Conservation (phyloP, 2,888 invertebrate genomes). For the Parthenolecanium corni region DNA sequence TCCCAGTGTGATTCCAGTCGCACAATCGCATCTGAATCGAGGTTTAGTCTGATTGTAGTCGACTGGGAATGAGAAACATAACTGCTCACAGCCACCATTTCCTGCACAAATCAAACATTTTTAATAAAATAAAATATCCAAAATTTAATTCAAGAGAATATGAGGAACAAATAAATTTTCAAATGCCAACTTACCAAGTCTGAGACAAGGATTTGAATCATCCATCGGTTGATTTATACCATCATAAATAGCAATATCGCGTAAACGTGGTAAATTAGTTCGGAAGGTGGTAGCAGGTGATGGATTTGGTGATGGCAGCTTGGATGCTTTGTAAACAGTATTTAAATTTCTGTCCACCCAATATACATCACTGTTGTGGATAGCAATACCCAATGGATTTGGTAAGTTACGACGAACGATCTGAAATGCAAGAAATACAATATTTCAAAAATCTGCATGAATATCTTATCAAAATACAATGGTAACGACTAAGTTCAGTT, state of each 20-base stretch:
- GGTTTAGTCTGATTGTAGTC: conserved; percentile 43
- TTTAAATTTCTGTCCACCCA: conserved; percentile 91
- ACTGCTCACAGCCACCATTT: conserved; percentile 81
- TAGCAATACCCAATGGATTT: conserved; percentile 85
- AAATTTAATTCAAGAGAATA: neutral
- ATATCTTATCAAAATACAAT: neutral
- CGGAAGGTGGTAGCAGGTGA: conserved; percentile 59
- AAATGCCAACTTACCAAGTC: conserved; percentile 35
- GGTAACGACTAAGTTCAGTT: neutral
- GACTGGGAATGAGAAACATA: conserved; percentile 85
- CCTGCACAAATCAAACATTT: conserved; percentile 38
- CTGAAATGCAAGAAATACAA: no score
- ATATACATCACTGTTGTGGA: conserved; percentile 71
- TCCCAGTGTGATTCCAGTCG: conserved; percentile 58
- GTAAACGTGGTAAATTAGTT: conserved; percentile 69
- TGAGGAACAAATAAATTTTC: neutral
- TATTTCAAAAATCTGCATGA: neutral
- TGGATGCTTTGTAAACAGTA: conserved; percentile 68
- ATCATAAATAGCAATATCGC: conserved; percentile 87
- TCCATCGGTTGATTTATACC: conserved; percentile 74
- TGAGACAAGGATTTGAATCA: conserved; percentile 66
- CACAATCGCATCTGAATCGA: conserved; percentile 73
- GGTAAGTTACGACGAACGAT: conserved; percentile 77
- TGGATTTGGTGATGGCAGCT: conserved; percentile 55
- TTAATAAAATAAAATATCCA: no score